These are phyloP conservation scores for Conus canariensis DNA, from an alignment of 2,888 invertebrate species.

Conservation along the genomic window DNA sequence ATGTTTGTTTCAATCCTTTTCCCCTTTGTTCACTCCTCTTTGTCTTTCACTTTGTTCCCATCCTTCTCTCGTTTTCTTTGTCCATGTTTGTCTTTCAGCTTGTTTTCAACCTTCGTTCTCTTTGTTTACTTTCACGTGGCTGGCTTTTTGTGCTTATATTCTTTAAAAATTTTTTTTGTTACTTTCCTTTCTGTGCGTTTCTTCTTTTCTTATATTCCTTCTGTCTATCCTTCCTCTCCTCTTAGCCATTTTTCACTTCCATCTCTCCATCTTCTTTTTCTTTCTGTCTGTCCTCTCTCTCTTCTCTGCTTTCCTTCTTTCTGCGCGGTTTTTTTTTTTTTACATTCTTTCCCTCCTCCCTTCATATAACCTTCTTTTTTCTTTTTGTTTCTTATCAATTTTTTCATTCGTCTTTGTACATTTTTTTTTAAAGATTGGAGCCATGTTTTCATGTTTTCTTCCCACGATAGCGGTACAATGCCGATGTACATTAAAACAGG, in stretches of 20 bases:
- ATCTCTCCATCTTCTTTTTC: neutral
- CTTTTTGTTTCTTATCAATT: too few species aligned
- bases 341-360: too few species aligned
- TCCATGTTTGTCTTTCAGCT: neutral
- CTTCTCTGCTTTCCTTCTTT: neutral
- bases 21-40: too few species aligned
- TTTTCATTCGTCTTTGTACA: too few species aligned
- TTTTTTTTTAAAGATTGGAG: too few species aligned
- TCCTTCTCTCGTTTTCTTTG: neutral
- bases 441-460: too few species aligned
- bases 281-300: neutral
- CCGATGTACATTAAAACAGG: too few species aligned
- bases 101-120: neutral
- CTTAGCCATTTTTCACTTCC: neutral
- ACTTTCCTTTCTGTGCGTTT: neutral
- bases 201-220: neutral
- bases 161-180: too few species aligned
- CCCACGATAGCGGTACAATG: too few species aligned
- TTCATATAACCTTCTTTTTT: too few species aligned
- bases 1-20: too few species aligned
- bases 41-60: too few species aligned
- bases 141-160: neutral
- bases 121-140: neutral
- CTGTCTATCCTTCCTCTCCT: neutral
- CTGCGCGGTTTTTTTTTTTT: neutral